Base-by-base conservation (phyloP, 2,797 vertebrate species). In the Cossypha heuglini region DNA sequence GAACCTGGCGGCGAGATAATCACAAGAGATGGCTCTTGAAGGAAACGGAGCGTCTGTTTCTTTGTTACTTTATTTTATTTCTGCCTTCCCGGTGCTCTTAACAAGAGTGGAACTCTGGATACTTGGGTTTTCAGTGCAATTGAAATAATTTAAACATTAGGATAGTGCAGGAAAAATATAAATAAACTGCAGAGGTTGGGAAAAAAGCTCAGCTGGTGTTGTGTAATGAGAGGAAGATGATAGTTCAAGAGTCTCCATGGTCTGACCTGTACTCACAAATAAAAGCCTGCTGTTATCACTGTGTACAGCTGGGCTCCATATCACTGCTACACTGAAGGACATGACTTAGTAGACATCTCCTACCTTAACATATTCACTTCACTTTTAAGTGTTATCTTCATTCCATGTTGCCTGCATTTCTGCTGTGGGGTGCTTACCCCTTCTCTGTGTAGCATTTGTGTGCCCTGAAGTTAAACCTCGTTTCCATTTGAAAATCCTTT, bases 131-230 rank as follows among this genome's bases (percentile, higher is more conserved):
- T 58, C 58, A 26, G 3, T 67, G 5, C 49, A 67, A 64, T 24
- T 82, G 42, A 83, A 87, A 48, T 89, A 61, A 87, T 78, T 73
- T 35, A 51, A 78, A 28, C 33, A 20, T 21, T 58, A 69, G 77
- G 84, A 11, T 38, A 40, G 14, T 13, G 20, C n/a, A 42, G 73
- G 10, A 61, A 61, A 87, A 45, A 8, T 10, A 10, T 42, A 68
- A 83, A 75, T 16, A 54, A 75, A 37, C 59, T 75, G 46, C 25
- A 19, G 58, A 84, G 22, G 13, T 80, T 67, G 69, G 54, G 58
- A 15, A 28, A 68, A 48, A 92, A 61, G 24, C 28, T 51, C 64
- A 61, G 31, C 38, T 1, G 0, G 20, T 91, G 45, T 40, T 79
- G 46, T 48, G 42, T 40, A 74, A 68, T 31, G 52, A 72, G 61